phyloP scores from a whole-genome alignment of 2,797 vertebrate genomes.

The Xyrichtys novacula region DNA sequence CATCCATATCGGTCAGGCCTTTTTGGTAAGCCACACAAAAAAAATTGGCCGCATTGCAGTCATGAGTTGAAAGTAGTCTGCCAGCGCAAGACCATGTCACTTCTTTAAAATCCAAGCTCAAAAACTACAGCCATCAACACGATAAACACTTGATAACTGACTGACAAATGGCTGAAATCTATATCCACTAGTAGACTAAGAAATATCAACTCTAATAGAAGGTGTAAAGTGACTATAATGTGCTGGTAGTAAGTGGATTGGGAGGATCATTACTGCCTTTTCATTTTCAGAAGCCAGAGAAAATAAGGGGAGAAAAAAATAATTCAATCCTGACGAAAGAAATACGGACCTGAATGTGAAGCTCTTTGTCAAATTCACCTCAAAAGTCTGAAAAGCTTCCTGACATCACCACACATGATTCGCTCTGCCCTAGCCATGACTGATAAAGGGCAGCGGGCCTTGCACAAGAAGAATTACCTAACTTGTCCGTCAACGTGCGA shows the following conservation, averaged over 20 bases:
- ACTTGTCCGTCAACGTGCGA: constrained; percentile 38
- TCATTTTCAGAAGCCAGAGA: no score
- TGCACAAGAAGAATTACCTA: constrained; percentile 52
- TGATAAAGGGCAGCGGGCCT: constrained; percentile 40
- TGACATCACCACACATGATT: constrained; percentile 12
- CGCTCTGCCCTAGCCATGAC: constrained; percentile 30
- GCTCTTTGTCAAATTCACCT: constrained; percentile 6
- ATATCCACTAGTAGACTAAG: no score
- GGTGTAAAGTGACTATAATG: background rate
- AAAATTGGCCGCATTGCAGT: no score
- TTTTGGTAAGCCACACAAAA: no score
- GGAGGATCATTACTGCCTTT: no score
- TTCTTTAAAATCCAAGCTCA: no score
- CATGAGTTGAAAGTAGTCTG: no score
- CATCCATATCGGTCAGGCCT: no score
- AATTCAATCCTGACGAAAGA: background rate
- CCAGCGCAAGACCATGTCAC: no score
- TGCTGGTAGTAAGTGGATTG: no score
- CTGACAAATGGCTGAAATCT: no score
- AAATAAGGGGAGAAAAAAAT: no score
- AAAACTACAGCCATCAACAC: background rate
- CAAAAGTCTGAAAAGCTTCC: constrained; percentile 17
- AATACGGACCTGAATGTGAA: background rate
- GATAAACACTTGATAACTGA: background rate
- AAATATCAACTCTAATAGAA: background rate